These are phyloP conservation scores for Musca domestica DNA, from an alignment of 1,140 invertebrate genomes.

Conservation along the genomic window DNA sequence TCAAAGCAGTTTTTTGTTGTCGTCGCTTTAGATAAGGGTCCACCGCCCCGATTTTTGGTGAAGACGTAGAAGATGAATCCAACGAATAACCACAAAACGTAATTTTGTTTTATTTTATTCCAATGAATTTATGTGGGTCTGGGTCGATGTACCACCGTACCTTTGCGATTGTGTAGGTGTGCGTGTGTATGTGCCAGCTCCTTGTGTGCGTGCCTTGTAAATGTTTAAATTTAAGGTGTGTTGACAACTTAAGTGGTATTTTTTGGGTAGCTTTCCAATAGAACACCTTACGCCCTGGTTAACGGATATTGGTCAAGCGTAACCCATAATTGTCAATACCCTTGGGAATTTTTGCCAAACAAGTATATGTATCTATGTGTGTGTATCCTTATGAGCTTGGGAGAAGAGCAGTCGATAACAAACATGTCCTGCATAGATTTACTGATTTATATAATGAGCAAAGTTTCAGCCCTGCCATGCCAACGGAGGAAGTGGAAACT, in stretches of 20 bases:
- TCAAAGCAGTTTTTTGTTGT: constrained; percentile 16
- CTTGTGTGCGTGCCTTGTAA: not conserved
- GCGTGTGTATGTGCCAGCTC: not conserved
- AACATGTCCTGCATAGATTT: not conserved
- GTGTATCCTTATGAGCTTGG: too few species aligned
- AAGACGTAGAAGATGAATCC: not conserved
- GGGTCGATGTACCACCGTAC: too few species aligned
- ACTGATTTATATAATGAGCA: constrained; percentile 12
- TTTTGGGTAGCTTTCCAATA: not conserved
- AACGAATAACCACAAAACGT: not conserved
- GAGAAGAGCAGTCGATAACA: too few species aligned
- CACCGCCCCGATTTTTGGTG: not conserved
- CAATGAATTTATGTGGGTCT: too few species aligned
- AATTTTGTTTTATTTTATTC: too few species aligned
- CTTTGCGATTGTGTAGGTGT: not conserved
- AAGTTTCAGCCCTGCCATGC: not conserved
- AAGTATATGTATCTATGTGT: too few species aligned
- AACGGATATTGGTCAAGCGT: constrained; percentile 14
- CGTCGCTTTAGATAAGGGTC: not conserved
- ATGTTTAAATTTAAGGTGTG: constrained; percentile 3
- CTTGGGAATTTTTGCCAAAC: not conserved
- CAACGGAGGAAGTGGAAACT: not conserved
- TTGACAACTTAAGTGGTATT: constrained; percentile 21
- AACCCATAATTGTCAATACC: constrained; percentile 19
- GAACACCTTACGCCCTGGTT: not conserved